A percentile compares a stretch with the other conserved stretches of the same genome.
phyloP scores from a whole-genome alignment of 1,140 invertebrate species.

The Drosophila sucinea region DNA sequence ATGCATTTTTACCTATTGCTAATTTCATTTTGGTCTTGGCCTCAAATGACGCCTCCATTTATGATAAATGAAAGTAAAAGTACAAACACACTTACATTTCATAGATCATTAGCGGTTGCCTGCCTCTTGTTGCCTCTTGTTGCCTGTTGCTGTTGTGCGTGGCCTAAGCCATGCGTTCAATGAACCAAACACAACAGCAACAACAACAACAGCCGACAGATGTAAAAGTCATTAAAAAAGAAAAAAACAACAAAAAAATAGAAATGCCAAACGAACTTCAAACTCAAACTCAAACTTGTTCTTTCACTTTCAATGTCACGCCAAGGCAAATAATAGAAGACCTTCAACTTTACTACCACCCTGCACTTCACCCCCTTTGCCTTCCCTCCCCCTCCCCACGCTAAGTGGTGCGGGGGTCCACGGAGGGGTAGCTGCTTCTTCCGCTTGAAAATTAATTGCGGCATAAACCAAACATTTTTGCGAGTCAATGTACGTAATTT shows the following conservation, averaged over 20 bases:
- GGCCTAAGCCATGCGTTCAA: constrained; percentile 51
- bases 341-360: constrained; percentile 62
- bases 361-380: not conserved
- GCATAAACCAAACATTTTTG: constrained; percentile 80
- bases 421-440: constrained; percentile 51
- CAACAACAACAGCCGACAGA: constrained; percentile 17
- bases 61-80: constrained; percentile 81
- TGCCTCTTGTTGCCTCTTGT: constrained; percentile 19
- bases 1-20: constrained; percentile 60
- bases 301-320: constrained; percentile 81
- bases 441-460: constrained; percentile 78
- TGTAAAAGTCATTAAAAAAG: constrained; percentile 70
- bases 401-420: not conserved
- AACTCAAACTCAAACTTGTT: constrained; percentile 67
- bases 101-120: constrained; percentile 73
- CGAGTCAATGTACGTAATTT: constrained; percentile 81
- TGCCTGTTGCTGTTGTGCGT: constrained; percentile 43
- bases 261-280: constrained; percentile 52
- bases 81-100: constrained; percentile 70
- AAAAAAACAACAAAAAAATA: constrained; percentile 47
- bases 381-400: not conserved
- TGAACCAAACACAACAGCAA: constrained; percentile 48
- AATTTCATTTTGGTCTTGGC: constrained; percentile 58
- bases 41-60: constrained; percentile 74
- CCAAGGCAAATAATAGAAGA: constrained; percentile 58